These are phyloP conservation scores for Axinella damicornis DNA, from an alignment of 37 sponge, comb jelly and placozoan species.

Conservation along the genomic window DNA sequence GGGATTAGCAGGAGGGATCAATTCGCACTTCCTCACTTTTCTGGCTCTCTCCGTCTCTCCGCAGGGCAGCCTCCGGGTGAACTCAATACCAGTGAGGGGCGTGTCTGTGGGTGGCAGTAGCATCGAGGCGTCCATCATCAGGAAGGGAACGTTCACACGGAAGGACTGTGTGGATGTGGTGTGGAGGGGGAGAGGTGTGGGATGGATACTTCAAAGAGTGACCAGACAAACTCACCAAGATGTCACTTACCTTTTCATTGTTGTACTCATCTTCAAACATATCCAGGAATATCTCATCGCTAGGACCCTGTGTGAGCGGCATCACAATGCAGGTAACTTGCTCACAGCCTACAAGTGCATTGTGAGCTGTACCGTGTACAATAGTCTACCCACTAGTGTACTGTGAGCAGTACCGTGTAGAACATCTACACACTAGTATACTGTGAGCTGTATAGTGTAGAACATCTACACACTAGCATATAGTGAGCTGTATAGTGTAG, in stretches of 20 bases:
- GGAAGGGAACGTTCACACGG: slow-evolving; percentile 50
- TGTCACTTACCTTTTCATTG: slow-evolving; percentile 62
- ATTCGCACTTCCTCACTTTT: slow-evolving; percentile 29
- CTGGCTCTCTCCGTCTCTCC: slow-evolving; percentile 76
- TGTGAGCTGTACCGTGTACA: too few relatives aligned
- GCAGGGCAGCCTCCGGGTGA: slow-evolving; percentile 90
- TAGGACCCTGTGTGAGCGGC: slow-evolving; percentile 59
- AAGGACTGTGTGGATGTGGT: slow-evolving; percentile 21
- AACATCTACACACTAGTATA: neutral
- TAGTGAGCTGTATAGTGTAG: too few relatives aligned
- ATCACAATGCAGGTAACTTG: too few relatives aligned
- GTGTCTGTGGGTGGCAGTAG: slow-evolving; percentile 93
- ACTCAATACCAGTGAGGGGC: slow-evolving; percentile 93
- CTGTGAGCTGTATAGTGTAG: too few relatives aligned
- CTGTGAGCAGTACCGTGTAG: neutral
- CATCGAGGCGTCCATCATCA: slow-evolving; percentile 89
- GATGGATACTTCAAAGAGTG: neutral
- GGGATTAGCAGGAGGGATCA: too few relatives aligned
- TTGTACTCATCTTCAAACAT: slow-evolving; percentile 92
- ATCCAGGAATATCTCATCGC: slow-evolving; percentile 90
- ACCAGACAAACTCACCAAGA: neutral
- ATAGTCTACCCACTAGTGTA: neutral
- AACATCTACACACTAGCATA: too few relatives aligned
- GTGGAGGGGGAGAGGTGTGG: neutral
- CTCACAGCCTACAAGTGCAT: too few relatives aligned